Conservation (phyloP, 2,888 invertebrate species). For the Ormyrus rosae region DNA sequence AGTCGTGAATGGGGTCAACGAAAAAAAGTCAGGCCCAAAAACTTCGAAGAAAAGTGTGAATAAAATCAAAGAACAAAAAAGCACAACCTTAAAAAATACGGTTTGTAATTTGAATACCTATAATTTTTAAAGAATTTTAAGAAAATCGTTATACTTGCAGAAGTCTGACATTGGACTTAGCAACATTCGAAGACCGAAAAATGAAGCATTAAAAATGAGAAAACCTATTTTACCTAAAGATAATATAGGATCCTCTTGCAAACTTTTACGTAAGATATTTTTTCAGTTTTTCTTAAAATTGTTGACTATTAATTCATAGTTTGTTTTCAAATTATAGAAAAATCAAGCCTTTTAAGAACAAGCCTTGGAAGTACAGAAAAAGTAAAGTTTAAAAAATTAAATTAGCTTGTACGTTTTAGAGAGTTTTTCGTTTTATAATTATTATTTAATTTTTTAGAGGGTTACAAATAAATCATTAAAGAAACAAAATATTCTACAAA, state of each 20-base stretch:
- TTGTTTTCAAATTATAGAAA: slow-evolving; percentile 23
- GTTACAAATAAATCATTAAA: not conserved
- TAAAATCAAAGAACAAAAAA: too few relatives aligned
- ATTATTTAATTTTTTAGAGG: slow-evolving; percentile 18
- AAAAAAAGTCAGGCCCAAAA: too few relatives aligned
- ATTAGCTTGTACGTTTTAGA: not conserved
- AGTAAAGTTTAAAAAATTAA: slow-evolving; percentile 11
- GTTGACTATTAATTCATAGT: not conserved
- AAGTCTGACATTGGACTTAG: slow-evolving; percentile 55
- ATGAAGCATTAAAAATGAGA: slow-evolving; percentile 57
- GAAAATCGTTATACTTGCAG: not conserved
- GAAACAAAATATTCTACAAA: slow-evolving; percentile 3
- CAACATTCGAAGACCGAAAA: slow-evolving; percentile 59
- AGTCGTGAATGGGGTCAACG: too few relatives aligned
- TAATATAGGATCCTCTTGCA: slow-evolving; percentile 59
- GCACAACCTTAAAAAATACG: not conserved
- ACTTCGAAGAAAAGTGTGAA: too few relatives aligned
- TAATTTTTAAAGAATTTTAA: too few relatives aligned
- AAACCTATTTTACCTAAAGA: slow-evolving; percentile 60
- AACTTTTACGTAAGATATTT: slow-evolving; percentile 58
- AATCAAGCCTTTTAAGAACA: slow-evolving; percentile 28
- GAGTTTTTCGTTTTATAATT: not conserved
- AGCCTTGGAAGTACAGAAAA: slow-evolving; percentile 23
- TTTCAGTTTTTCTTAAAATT: not conserved
- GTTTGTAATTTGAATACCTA: slow-evolving; percentile 3